These are phyloP conservation scores for Actenoides hombroni DNA, from an alignment of 2,113 vertebrate genomes.

Conservation along the genomic window DNA sequence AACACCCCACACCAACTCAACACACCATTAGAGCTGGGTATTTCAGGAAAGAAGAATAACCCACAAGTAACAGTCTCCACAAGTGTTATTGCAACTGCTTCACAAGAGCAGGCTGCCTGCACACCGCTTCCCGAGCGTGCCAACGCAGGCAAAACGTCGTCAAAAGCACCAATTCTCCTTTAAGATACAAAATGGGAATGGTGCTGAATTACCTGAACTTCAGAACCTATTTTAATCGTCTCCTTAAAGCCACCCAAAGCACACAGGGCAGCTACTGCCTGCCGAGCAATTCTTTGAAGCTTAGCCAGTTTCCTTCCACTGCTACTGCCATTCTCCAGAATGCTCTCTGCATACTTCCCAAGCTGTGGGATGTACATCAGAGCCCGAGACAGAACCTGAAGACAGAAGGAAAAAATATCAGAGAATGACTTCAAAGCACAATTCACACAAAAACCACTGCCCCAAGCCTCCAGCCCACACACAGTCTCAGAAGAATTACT, in stretches of 20 bases:
- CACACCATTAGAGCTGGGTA: neutral
- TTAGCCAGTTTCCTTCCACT: conserved; percentile 93
- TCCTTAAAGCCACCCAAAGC: conserved; percentile 98
- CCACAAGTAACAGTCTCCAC: neutral
- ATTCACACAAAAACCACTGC: neutral
- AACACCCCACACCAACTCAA: neutral
- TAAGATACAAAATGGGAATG: neutral
- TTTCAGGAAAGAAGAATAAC: neutral
- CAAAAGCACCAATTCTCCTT: neutral
- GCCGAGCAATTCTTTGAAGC: conserved; percentile 92
- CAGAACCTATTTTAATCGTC: conserved; percentile 98
- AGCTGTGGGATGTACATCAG: conserved; percentile 97
- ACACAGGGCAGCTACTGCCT: conserved; percentile 94
- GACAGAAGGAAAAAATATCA: neutral
- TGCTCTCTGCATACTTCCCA: conserved; percentile 94
- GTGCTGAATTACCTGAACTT: conserved; percentile 87
- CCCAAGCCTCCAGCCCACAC: conserved; percentile 36
- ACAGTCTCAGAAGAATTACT: conserved; percentile 9
- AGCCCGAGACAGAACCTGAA: conserved; percentile 91
- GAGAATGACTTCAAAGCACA: conserved; percentile 6
- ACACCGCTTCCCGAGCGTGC: neutral
- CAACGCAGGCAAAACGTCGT: rapidly evolving
- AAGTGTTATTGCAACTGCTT: neutral
- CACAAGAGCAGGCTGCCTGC: neutral
- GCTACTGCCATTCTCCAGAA: conserved; percentile 93